phyloP scores from a whole-genome alignment of 2,113 vertebrate species.

The cat (Felis catus) region F.catus_Fca126_mat1.0 CM031415.1:184295001-184295500 shows the following conservation, averaged over 20 bases:
- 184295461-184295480: not conserved
- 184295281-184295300: not conserved
- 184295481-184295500: not conserved
- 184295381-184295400: not conserved
- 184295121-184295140: not conserved
- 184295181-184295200: not conserved
- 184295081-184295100: not conserved
- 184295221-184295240: not conserved
- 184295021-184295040: not conserved
- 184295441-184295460: not conserved
- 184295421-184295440: not conserved
- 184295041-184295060: not conserved
- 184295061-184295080: not conserved
- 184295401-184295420: not conserved
- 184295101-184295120: not conserved
- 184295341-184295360: not conserved
- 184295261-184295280: not conserved
- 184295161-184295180: not conserved
- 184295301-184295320: not conserved
- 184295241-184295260: too few relatives aligned
- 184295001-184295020: not conserved
- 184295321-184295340: not conserved
- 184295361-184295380: slow-evolving; percentile 43
- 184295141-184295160: not conserved
- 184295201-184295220: not conserved